Conservation (phyloP, 2,113 vertebrate genomes). For the Verasper variegatus region DNA sequence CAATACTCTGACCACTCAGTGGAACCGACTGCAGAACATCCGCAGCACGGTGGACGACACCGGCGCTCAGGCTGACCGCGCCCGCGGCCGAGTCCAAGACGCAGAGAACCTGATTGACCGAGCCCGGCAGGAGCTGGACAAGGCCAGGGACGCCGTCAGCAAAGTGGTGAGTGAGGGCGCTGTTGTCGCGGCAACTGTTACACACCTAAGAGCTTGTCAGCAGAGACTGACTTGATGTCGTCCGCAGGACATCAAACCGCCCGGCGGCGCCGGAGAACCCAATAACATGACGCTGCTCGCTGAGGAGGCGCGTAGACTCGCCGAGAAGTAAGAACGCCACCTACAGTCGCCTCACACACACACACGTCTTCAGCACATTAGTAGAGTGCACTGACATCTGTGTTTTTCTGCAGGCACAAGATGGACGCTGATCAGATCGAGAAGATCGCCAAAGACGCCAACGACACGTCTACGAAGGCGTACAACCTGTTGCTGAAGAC, state of each 20-base stretch:
- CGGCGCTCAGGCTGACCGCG: conserved; percentile 84
- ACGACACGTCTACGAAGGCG: conserved; percentile 92
- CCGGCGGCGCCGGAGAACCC: conserved; percentile 86
- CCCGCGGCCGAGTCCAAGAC: conserved; percentile 83
- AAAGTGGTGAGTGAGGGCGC: conserved; percentile 87
- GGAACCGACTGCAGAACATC: conserved; percentile 92
- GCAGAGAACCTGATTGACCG: conserved; percentile 88
- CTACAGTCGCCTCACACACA: background rate
- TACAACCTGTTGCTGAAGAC: conserved; percentile 90
- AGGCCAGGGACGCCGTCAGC: conserved; percentile 87
- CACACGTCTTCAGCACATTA: background rate
- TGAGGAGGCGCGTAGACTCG: conserved; percentile 92
- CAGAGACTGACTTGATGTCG: rapidly evolving
- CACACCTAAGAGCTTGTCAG: rapidly evolving
- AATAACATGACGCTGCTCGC: conserved; percentile 98
- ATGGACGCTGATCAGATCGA: conserved; percentile 95
- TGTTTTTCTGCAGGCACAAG: conserved; percentile 85
- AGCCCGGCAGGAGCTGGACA: conserved; percentile 90
- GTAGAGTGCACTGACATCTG: background rate
- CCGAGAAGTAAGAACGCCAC: conserved; percentile 86
- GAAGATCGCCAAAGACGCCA: conserved; percentile 91
- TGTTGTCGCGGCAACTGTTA: background rate
- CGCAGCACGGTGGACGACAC: conserved; percentile 88
- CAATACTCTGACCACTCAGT: conserved; percentile 88
- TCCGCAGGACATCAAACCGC: conserved; percentile 88